Base-by-base conservation (phyloP, 2,113 vertebrate genomes). In the Phainopepla nitens region DNA sequence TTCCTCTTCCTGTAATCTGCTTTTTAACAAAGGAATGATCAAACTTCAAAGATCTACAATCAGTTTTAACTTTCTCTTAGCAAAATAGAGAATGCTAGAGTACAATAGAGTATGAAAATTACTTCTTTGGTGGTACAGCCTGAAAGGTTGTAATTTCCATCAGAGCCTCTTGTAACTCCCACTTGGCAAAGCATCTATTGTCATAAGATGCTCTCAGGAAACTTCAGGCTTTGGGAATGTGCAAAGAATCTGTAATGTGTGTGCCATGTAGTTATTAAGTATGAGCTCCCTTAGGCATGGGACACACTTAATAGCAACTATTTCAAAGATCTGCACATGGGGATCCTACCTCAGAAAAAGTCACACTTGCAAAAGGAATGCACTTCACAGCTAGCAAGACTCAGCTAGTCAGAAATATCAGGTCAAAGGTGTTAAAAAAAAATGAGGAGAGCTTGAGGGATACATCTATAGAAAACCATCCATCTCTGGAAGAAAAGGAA, bases 131-230 rank as follows among this genome's bases (percentile, higher is more conserved):
- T 86, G n/a, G 66, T 76, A 69, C 33, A 79, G 68, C 41, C 68
- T 94, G 85, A 89, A 97, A 93, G 72, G 84, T 56, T 83, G 83
- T 94, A 93, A 96, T 96, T 93, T 94, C 94, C 90, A 91, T 87
- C 57, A 93, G 49, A 92, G 73, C 10, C 41, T 78, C 90, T 60
- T 91, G 60, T 23, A 77, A 77, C 69, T 93, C 60, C 73, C 56
- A 87, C 83, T 93, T 66, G 72, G 81, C 66, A 80, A 68, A 85
- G 82, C 61, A 87, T 49, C 39, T 42, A 33, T 31, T 93, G 78
- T 65, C 66, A 83, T 21, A 69, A 47, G 92, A 91, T 76, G 91
- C 41, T 86, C 81, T 76, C 36, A 57, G 84, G 82, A 90, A 95
- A 94, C 41, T 78, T 79, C 66, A 92, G 68, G 75, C 70, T 88